Evolutionary conservation across 2,113 vertebrate genomes (phyloP).

Genomic region (Bolborhynchus lineola): DNA sequence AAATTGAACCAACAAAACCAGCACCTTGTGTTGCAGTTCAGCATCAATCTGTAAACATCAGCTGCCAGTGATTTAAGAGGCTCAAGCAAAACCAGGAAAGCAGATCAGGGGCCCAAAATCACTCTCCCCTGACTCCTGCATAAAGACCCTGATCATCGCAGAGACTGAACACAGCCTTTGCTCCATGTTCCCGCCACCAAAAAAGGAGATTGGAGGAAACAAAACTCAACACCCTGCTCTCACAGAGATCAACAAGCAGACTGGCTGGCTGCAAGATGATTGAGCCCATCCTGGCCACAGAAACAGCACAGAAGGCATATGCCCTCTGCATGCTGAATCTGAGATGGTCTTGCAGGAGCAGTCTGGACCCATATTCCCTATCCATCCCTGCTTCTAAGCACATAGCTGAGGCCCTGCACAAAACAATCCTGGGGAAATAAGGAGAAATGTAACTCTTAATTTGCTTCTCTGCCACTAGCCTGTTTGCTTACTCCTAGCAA

Average conservation of each 20-base stretch:
- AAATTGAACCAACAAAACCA: neutral
- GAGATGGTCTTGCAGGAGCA: neutral
- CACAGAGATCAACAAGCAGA: neutral
- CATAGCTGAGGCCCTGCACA: neutral
- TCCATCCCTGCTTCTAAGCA: neutral
- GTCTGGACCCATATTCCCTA: neutral
- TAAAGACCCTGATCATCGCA: rapidly evolving
- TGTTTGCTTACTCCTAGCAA: neutral
- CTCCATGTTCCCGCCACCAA: neutral
- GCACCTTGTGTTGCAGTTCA: neutral
- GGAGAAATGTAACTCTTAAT: neutral
- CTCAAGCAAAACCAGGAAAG: neutral
- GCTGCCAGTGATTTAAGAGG: neutral
- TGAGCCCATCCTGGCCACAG: neutral
- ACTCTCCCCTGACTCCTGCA: neutral
- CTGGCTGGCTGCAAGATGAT: neutral
- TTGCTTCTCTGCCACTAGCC: neutral
- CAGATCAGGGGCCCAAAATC: neutral
- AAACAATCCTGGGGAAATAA: neutral
- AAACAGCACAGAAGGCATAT: rapidly evolving
- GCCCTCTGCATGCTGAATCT: rapidly evolving
- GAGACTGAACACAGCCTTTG: neutral
- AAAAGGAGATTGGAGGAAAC: neutral
- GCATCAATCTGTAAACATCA: neutral
- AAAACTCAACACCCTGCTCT: neutral